phyloP scores from a whole-genome alignment of 2,113 vertebrate genomes.

The Aramus guarauna region DNA sequence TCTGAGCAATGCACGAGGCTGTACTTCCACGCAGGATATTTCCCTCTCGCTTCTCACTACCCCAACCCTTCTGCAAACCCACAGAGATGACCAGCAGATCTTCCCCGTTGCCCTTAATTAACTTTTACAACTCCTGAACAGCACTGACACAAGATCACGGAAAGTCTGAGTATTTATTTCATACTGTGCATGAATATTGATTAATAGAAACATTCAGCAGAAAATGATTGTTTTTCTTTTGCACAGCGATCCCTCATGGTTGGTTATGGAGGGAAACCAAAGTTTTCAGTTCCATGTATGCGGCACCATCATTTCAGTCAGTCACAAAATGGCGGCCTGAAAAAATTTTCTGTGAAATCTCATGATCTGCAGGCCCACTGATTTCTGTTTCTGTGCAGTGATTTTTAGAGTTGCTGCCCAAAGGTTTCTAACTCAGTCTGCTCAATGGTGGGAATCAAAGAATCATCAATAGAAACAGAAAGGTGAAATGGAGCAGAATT shows the following conservation, averaged over 20 bases:
- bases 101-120: background rate
- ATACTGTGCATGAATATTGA: background rate
- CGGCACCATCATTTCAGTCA: background rate
- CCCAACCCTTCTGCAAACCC: background rate
- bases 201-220: background rate
- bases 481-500: background rate
- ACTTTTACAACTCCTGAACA: background rate
- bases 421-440: background rate
- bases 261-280: background rate
- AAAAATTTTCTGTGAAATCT: background rate
- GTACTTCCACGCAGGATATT: background rate
- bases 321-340: conserved; percentile 35
- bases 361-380: background rate
- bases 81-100: background rate
- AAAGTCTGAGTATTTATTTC: background rate
- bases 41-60: background rate
- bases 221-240: background rate
- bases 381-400: background rate
- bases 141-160: background rate
- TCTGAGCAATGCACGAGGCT: background rate
- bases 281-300: background rate
- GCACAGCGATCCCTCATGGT: background rate
- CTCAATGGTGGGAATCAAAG: background rate
- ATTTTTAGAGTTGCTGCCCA: background rate
- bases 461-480: background rate